These are phyloP conservation scores for Nymphicus hollandicus DNA, from an alignment of 2,113 vertebrate genomes.

Conservation along the genomic window DNA sequence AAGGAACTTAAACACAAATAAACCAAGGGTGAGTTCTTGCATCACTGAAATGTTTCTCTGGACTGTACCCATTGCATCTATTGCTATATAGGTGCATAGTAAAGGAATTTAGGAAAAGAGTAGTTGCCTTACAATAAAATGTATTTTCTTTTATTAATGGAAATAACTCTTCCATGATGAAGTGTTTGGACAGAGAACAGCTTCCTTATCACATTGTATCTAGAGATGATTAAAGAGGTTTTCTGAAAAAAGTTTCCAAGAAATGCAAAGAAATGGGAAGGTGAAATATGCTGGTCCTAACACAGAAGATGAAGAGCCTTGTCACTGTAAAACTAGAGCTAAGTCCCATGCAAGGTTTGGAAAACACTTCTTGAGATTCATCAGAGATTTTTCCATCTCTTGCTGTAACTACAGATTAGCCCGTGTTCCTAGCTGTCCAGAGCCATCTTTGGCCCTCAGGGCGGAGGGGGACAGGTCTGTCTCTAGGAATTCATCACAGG, in stretches of 20 bases:
- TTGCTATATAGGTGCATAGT: neutral
- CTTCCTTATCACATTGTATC: neutral
- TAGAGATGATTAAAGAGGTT: neutral
- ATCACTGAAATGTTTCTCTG: neutral
- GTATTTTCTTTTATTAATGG: neutral
- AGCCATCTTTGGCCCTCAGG: neutral
- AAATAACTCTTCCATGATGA: neutral
- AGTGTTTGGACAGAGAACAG: neutral
- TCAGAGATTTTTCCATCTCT: neutral
- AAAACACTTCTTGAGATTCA: neutral
- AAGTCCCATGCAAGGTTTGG: neutral
- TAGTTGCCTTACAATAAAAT: neutral
- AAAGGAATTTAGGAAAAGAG: neutral
- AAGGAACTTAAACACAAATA: neutral
- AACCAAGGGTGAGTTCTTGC: neutral
- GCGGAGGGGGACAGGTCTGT: neutral
- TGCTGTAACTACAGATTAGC: neutral
- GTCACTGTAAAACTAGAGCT: neutral
- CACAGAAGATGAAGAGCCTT: neutral
- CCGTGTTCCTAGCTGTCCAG: neutral
- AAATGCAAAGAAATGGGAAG: neutral
- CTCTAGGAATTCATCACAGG: neutral
- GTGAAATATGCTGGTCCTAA: neutral
- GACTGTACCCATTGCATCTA: neutral
- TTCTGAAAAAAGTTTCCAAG: neutral